Conservation (phyloP, 2,113 vertebrate genomes). For the Trachemys scripta region DNA sequence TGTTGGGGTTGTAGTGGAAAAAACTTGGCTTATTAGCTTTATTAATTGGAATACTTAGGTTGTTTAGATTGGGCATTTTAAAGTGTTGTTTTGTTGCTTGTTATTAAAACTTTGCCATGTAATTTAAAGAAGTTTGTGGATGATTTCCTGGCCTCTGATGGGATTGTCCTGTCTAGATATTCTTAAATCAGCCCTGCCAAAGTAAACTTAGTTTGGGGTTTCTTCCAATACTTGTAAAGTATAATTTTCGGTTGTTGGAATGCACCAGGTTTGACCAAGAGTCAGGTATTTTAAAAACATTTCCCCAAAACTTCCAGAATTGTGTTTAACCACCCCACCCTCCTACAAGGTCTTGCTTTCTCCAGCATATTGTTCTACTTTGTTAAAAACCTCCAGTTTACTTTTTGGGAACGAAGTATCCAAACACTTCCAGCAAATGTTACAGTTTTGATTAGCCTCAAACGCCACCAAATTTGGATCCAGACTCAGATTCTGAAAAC, state of each 20-base stretch:
- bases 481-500: background rate
- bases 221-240: background rate
- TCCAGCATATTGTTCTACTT: background rate
- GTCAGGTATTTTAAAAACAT: background rate
- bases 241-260: background rate
- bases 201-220: background rate
- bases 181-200: background rate
- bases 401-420: background rate
- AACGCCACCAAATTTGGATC: background rate
- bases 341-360: background rate
- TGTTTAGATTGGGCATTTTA: background rate
- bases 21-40: background rate
- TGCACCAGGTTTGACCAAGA: background rate
- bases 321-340: background rate
- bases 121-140: background rate
- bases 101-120: background rate
- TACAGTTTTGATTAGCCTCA: background rate
- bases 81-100: background rate
- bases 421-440: background rate
- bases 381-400: background rate
- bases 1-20: background rate
- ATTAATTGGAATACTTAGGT: background rate
- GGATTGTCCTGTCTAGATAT: background rate
- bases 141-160: background rate
- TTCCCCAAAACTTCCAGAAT: background rate